These are phyloP conservation scores for Hipparchia semele DNA, from an alignment of 2,888 invertebrate genomes.

Conservation along the genomic window DNA sequence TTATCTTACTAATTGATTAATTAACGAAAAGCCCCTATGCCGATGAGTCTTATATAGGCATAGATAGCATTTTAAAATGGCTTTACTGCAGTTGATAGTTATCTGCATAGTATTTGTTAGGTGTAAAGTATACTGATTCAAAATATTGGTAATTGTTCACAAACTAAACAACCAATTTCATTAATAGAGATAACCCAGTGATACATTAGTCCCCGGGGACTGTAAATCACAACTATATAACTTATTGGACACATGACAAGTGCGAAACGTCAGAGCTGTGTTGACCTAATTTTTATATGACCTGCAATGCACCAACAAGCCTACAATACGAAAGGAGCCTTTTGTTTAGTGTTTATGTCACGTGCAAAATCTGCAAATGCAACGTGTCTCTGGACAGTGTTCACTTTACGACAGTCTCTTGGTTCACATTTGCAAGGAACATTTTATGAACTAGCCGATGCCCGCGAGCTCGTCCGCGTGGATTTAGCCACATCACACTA, in stretches of 20 bases:
- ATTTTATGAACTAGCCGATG: too few species aligned
- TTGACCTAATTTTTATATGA: slow-evolving; percentile 71
- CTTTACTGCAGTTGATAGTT: too few species aligned
- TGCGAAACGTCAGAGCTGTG: slow-evolving; percentile 23
- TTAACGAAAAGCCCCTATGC: background rate
- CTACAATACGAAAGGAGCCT: slow-evolving; percentile 34
- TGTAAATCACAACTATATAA: slow-evolving; percentile 34
- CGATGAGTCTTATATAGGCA: too few species aligned
- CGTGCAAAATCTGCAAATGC: slow-evolving; percentile 24
- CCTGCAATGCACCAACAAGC: slow-evolving; percentile 70
- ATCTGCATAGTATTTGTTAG: background rate
- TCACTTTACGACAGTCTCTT: background rate
- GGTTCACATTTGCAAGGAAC: too few species aligned
- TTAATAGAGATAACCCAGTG: slow-evolving; percentile 18
- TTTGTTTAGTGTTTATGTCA: slow-evolving; percentile 26
- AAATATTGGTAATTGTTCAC: background rate
- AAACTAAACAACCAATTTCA: slow-evolving; percentile 7
- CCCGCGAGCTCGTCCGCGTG: too few species aligned
- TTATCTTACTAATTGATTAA: background rate
- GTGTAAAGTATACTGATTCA: background rate
- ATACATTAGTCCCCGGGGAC: slow-evolving; percentile 2
- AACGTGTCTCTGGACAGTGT: background rate
- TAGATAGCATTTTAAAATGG: too few species aligned
- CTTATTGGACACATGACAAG: slow-evolving; percentile 56
- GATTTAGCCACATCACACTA: too few species aligned